Percentiles rank a stretch among this genome's conserved stretches.
Conservation (phyloP, 1,140 invertebrate species). For the Bombus turneri region DNA sequence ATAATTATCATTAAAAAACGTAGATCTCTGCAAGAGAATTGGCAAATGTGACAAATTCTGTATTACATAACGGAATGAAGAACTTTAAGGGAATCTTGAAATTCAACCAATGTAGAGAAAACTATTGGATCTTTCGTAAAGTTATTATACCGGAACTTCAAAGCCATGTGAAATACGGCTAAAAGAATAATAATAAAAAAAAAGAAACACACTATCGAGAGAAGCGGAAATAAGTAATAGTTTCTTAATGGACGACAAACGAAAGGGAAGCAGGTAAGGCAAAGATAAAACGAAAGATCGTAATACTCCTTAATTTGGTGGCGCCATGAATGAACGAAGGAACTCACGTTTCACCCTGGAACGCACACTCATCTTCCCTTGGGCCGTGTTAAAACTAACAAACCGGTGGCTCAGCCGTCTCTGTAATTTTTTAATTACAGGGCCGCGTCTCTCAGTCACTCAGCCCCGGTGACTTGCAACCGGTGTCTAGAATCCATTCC, state of each 20-base stretch:
- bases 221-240: background rate
- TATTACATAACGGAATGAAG: background rate
- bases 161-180: background rate
- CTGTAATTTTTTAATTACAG: constrained; percentile 80
- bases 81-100: background rate
- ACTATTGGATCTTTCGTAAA: background rate
- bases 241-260: constrained; percentile 9
- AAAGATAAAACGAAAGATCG: background rate
- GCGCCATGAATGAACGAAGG: constrained; percentile 66
- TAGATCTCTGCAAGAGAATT: background rate
- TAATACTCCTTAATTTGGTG: constrained; percentile 58
- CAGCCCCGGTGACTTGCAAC: constrained; percentile 72
- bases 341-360: constrained; percentile 51
- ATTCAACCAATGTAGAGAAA: background rate
- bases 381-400: constrained; percentile 37
- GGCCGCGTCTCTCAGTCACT: constrained; percentile 68
- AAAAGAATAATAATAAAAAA: background rate
- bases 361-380: constrained; percentile 34
- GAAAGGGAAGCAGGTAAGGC: background rate
- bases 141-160: background rate
- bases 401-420: constrained; percentile 52
- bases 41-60: background rate
- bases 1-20: background rate
- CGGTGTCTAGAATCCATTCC: constrained; percentile 58
- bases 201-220: background rate